Evolutionary conservation across 1,140 invertebrate species (phyloP), one percentile per base, ranked within the genome.

Genomic region (Patella vulgata): DNA sequence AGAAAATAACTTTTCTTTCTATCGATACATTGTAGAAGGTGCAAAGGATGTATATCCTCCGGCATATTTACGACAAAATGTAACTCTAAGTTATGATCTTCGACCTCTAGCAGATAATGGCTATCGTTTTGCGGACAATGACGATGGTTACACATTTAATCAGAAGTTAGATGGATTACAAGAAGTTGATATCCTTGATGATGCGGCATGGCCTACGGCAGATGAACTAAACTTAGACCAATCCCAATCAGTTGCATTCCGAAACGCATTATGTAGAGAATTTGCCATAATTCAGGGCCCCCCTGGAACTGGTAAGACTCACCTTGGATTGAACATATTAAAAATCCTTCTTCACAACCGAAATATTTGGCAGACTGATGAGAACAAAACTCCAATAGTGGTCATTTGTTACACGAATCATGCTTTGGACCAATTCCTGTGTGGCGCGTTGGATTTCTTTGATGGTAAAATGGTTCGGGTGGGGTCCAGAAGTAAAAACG

Each of bases 401-500:
- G 85, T 95, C 9, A 88, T 95, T 19, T 93, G 92, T 75, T 93
- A 90, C 68, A 94, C 92, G 0, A 96, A 95, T 77, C 92, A 94
- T 81, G 93, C 93, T 0, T 77, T 96, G 3, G 93, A 95, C 85
- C 92, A 95, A 75, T 95, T 96, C 83, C 82, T 96, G 12, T 89
- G 92, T 77, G 90, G 89, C 23, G 71, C 82, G 25, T 39, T 76
- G 25, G 54, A 64, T 11, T 74, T 74, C 52, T 70, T 63, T 39
- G 47, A 71, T 17, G 70, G 69, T 4, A 70, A 71, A 25, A 84
- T 94, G 44, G 85, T 92, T 11, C 86, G 93, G 27, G 87, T 95
- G 65, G 93, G 93, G 1, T 88, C 88, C 12, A 88, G 91, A 79
- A 90, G 89, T 0, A 89, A 89, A 73, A 89, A 63, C 43, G 70